phyloP scores from a whole-genome alignment of 2,888 invertebrate species.

The Sinelater perroti region DNA sequence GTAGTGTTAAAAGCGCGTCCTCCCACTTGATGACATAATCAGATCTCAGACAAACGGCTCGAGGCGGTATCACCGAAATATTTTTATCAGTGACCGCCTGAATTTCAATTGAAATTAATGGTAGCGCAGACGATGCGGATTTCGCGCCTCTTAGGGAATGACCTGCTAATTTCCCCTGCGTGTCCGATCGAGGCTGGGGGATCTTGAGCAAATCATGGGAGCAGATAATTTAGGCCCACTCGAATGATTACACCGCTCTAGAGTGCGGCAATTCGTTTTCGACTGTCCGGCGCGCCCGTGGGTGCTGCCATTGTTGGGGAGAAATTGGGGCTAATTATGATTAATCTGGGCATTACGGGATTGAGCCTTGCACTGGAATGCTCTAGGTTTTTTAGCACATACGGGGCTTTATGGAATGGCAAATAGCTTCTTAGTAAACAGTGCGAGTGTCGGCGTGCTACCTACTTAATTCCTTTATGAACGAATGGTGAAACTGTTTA shows the following conservation, averaged over 20 bases:
- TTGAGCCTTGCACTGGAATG: neutral
- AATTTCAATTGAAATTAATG: constrained; percentile 18
- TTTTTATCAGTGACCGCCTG: constrained; percentile 28
- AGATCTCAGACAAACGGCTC: constrained; percentile 1
- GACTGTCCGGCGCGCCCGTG: neutral
- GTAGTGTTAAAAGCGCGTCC: constrained; percentile 28
- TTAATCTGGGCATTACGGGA: constrained; percentile 5
- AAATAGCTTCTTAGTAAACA: neutral
- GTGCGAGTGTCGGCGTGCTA: neutral
- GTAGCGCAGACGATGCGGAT: neutral
- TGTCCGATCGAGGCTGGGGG: constrained; percentile 7
- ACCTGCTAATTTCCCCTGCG: constrained; percentile 3
- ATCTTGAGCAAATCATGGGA: neutral
- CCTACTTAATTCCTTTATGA: constrained; percentile 24
- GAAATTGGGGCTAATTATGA: constrained; percentile 4
- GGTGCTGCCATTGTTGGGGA: neutral
- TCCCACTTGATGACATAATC: constrained; percentile 34
- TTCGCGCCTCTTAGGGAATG: neutral
- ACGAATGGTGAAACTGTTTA: constrained; percentile 11
- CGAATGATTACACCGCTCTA: constrained; percentile 8
- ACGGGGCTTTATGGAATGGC: constrained; percentile 8
- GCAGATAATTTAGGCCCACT: constrained; percentile 12
- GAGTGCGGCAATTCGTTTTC: constrained; percentile 2
- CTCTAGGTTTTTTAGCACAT: neutral
- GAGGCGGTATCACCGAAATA: constrained; percentile 27